Evolutionary conservation across 2,888 invertebrate species (phyloP).

Genomic region (Heliothis peltigera): DNA sequence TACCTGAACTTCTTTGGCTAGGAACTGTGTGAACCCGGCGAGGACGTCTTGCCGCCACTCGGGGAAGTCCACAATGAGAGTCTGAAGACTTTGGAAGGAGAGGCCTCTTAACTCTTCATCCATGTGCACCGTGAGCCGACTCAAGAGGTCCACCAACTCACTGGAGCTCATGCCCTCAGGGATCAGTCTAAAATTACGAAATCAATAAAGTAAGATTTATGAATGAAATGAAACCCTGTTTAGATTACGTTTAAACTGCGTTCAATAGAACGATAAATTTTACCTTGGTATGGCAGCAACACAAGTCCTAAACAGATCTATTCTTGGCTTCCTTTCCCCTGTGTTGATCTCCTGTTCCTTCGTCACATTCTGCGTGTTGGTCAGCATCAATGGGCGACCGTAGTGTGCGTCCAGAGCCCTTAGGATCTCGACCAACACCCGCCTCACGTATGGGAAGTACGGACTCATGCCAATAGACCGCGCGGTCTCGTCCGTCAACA

Average conservation of each 20-base stretch:
- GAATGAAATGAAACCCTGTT: too few species aligned
- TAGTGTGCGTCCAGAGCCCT: slow-evolving; percentile 98
- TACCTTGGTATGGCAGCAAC: slow-evolving; percentile 98
- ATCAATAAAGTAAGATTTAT: not conserved
- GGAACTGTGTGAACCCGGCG: slow-evolving; percentile 97
- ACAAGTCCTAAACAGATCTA: slow-evolving; percentile 99
- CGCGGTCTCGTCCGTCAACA: slow-evolving; percentile 98
- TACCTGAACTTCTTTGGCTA: slow-evolving; percentile 96
- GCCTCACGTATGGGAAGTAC: slow-evolving; percentile 98
- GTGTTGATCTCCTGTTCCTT: slow-evolving; percentile 98
- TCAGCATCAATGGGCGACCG: slow-evolving; percentile 98
- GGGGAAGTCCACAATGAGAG: slow-evolving; percentile 98
- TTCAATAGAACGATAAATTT: not conserved
- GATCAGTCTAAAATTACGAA: slow-evolving; percentile 91
- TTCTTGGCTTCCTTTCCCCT: slow-evolving; percentile 98
- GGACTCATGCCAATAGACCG: slow-evolving; percentile 98
- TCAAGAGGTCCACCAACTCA: slow-evolving; percentile 98
- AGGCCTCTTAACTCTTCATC: slow-evolving; percentile 98
- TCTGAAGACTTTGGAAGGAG: slow-evolving; percentile 98
- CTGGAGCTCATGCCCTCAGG: slow-evolving; percentile 99
- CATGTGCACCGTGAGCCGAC: slow-evolving; percentile 98
- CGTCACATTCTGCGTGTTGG: slow-evolving; percentile 98
- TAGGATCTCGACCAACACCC: slow-evolving; percentile 98
- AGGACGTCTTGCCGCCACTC: slow-evolving; percentile 99
- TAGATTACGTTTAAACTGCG: not conserved